Percentiles rank a stretch among this genome's conserved stretches.
These are phyloP conservation scores for Octodon degus DNA, from an alignment of 2,113 vertebrate species.

Conservation along the genomic window DNA sequence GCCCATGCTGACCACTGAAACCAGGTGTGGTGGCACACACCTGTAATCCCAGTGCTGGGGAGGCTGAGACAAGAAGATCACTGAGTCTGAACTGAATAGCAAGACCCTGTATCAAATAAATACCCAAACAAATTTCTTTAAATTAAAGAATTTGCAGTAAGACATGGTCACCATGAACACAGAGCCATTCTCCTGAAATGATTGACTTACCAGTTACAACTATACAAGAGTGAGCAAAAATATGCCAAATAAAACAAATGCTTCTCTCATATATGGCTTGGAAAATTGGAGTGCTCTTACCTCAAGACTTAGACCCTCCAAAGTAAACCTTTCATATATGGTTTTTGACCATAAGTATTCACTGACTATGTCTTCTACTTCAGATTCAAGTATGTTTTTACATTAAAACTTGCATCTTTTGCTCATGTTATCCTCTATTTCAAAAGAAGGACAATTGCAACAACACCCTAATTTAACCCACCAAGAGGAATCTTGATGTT, in stretches of 20 bases:
- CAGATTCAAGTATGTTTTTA: slow-evolving; percentile 46
- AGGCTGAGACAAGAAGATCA: too few species aligned
- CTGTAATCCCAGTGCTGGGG: too few species aligned
- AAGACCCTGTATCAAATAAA: too few species aligned
- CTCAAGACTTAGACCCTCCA: neutral
- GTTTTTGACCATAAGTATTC: neutral
- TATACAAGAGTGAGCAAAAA: neutral
- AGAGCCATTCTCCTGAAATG: neutral
- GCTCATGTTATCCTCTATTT: neutral
- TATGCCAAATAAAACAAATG: neutral
- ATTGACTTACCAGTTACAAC: neutral
- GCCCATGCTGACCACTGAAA: too few species aligned
- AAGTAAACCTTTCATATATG: neutral
- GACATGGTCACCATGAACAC: neutral
- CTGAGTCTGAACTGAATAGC: too few species aligned
- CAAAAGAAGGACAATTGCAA: slow-evolving; percentile 40
- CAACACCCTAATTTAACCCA: neutral
- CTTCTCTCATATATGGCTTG: neutral
- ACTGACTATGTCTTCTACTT: neutral
- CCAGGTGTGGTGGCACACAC: too few species aligned
- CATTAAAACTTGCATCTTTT: slow-evolving; percentile 25
- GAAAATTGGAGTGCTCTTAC: neutral
- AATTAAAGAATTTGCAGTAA: neutral
- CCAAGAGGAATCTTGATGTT: neutral
- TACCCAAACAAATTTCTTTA: too few species aligned